Evolutionary conservation across 2,888 invertebrate genomes (phyloP).

Genomic region (Drosophila melanosoma): DNA sequence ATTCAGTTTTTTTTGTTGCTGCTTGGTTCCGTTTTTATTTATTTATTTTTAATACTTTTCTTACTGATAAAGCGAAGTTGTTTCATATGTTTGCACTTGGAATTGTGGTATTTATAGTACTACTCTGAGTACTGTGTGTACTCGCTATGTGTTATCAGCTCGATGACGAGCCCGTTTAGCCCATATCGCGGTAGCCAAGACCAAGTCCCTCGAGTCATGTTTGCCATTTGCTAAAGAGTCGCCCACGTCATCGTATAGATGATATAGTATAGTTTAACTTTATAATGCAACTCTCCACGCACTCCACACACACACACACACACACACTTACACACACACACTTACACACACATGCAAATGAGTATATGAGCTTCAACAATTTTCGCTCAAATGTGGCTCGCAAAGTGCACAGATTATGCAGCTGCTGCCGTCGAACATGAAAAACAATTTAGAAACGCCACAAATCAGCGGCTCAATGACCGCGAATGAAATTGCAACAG

Average conservation of each 20-base stretch:
- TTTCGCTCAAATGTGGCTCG: conserved; percentile 49
- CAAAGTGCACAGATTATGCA: conserved; percentile 76
- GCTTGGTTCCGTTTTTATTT: conserved; percentile 9
- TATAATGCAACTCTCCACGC: conserved; percentile 8
- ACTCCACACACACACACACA: conserved; percentile 10
- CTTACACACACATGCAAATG: conserved; percentile 1
- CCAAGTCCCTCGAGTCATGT: not conserved
- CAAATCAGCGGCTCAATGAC: conserved; percentile 79
- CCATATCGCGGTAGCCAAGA: conserved; percentile 18
- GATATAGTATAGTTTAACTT: not conserved
- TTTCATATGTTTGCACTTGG: conserved; percentile 75
- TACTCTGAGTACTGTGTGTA: conserved; percentile 19
- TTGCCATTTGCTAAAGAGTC: conserved; percentile 3
- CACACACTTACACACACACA: not conserved
- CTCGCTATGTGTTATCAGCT: conserved; percentile 44
- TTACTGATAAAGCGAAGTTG: conserved; percentile 58
- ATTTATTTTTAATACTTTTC: conserved; percentile 16
- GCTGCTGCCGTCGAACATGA: conserved; percentile 75
- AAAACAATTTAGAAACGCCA: conserved; percentile 78
- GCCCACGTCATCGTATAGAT: conserved; percentile 37
- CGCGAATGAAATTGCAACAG: conserved; percentile 65
- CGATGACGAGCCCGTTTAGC: conserved; percentile 27
- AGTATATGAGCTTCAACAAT: conserved; percentile 21
- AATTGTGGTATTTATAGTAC: conserved; percentile 67
- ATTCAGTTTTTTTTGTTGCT: conserved; percentile 23